Conservation (phyloP, 2,888 invertebrate genomes). For the Hyposoter didymator region DNA sequence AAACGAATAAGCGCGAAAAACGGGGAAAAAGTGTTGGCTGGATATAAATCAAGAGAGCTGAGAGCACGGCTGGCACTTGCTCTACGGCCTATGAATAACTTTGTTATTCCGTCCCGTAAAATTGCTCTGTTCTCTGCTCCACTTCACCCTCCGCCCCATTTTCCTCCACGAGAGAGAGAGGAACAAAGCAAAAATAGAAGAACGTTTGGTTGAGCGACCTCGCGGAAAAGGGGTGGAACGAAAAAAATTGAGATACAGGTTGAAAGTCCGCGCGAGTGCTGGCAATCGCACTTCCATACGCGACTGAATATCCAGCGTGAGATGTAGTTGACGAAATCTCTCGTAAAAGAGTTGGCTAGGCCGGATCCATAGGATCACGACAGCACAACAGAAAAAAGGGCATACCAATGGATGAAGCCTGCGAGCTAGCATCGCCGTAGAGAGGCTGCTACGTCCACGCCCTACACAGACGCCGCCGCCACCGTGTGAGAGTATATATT, state of each 20-base stretch:
- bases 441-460: background rate
- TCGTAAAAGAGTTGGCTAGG: constrained; percentile 8
- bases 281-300: constrained; percentile 14
- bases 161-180: constrained; percentile 6
- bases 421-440: background rate
- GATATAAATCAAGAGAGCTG: constrained; percentile 70
- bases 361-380: constrained; percentile 37
- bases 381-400: background rate
- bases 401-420: background rate
- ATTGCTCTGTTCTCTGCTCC: constrained; percentile 69
- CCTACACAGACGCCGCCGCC: background rate
- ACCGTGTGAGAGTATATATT: constrained; percentile 33
- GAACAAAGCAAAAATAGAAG: constrained; percentile 52
- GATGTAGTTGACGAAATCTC: constrained; percentile 20
- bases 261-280: background rate
- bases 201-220: constrained; percentile 41
- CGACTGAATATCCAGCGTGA: background rate
- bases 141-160: constrained; percentile 52
- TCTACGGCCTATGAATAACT: constrained; percentile 71
- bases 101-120: constrained; percentile 71
- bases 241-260: constrained; percentile 1
- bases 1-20: constrained; percentile 62
- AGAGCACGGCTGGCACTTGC: constrained; percentile 63
- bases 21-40: constrained; percentile 55
- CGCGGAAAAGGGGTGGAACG: constrained; percentile 51